A percentile compares a stretch with the other conserved stretches of the same genome.
Conservation (phyloP, 1,140 invertebrate species). For the Hestina assimilis region DNA sequence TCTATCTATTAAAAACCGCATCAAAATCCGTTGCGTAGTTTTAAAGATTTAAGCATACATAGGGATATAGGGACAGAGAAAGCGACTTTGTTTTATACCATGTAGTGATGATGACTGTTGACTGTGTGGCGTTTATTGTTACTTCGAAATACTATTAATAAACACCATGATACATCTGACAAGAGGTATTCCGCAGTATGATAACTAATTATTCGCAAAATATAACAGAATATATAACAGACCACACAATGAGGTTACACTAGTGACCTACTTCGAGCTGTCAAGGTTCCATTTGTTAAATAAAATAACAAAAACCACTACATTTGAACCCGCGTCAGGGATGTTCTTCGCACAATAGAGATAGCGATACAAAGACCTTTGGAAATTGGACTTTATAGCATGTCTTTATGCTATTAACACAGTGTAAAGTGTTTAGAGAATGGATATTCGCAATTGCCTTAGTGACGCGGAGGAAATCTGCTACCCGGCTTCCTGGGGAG, state of each 20-base stretch:
- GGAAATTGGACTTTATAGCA: slow-evolving; percentile 1
- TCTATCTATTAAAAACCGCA: too few relatives aligned
- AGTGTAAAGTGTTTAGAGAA: too few relatives aligned
- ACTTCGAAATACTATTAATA: too few relatives aligned
- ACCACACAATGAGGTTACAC: slow-evolving; percentile 9
- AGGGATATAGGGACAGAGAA: too few relatives aligned
- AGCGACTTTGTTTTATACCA: too few relatives aligned
- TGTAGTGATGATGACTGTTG: too few relatives aligned
- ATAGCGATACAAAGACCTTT: slow-evolving; percentile 1
- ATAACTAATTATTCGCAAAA: slow-evolving; percentile 3
- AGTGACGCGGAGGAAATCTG: too few relatives aligned
- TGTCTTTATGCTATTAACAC: not conserved
- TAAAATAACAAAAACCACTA: slow-evolving; percentile 9
- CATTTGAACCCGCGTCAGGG: slow-evolving; percentile 18
- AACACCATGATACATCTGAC: not conserved
- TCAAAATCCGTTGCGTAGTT: too few relatives aligned
- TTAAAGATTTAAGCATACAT: too few relatives aligned
- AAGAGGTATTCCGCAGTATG: not conserved
- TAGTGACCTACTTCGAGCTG: slow-evolving; percentile 13
- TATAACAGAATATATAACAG: not conserved
- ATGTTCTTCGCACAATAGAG: not conserved
- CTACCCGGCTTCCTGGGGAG: too few relatives aligned
- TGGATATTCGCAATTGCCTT: too few relatives aligned
- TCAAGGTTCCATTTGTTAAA: slow-evolving; percentile 13
- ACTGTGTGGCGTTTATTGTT: too few relatives aligned